Evolutionary conservation across 2,113 vertebrate genomes (phyloP).

Genomic region (Sinosuthora webbiana): DNA sequence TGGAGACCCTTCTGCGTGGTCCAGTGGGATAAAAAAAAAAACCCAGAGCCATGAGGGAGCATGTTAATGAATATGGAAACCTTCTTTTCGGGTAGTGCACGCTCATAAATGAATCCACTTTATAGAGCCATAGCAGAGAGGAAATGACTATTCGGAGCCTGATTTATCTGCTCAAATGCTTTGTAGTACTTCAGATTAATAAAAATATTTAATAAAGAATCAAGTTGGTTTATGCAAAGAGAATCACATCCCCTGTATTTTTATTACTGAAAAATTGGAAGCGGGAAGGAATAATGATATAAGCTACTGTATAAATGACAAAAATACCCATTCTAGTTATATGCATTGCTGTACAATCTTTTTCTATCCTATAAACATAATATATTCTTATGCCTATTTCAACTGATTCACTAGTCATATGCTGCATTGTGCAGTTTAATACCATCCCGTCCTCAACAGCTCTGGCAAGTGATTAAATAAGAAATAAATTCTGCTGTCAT

Average conservation of each 20-base stretch:
- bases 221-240: conserved; percentile 71
- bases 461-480: conserved; percentile 75
- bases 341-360: conserved; percentile 12
- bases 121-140: conserved; percentile 37
- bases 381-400: conserved; percentile 49
- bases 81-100: not conserved
- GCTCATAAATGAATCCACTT: conserved; percentile 38
- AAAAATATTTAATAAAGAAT: conserved; percentile 78
- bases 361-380: conserved; percentile 71
- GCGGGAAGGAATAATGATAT: conserved; percentile 63
- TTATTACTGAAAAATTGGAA: conserved; percentile 73
- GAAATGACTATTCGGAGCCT: conserved; percentile 1
- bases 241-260: conserved; percentile 70
- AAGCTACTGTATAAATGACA: conserved; percentile 71
- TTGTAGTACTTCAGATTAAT: conserved; percentile 69
- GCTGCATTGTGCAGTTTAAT: conserved; percentile 56
- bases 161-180: conserved; percentile 57
- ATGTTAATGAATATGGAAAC: not conserved
- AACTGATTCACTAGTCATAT: conserved; percentile 47
- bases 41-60: not conserved
- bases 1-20: not conserved
- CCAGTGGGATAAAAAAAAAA: not conserved
- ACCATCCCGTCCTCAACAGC: conserved; percentile 50
- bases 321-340: conserved; percentile 50
- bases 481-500: conserved; percentile 77